phyloP scores from a whole-genome alignment of 2,113 vertebrate species.

The Polypterus bichir region DNA sequence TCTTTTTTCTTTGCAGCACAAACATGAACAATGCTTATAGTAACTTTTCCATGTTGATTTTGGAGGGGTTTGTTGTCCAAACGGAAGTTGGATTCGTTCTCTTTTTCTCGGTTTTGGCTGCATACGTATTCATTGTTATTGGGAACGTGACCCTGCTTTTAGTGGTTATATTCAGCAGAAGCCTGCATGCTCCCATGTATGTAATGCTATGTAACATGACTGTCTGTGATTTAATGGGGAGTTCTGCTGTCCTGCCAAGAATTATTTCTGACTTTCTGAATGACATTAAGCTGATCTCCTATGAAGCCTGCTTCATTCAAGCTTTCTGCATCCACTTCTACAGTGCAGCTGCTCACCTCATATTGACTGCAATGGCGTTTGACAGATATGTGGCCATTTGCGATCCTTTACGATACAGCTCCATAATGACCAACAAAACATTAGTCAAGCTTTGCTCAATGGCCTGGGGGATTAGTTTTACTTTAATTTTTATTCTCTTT shows the following conservation, averaged over 20 bases:
- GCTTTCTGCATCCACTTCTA: conserved; percentile 16
- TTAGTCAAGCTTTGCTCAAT: not conserved
- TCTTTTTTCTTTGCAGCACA: conserved; percentile 2
- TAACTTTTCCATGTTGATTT: not conserved
- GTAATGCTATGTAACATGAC: conserved; percentile 13
- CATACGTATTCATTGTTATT: conserved; percentile 13
- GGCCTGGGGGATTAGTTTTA: conserved; percentile 8
- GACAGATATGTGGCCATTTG: conserved; percentile 21
- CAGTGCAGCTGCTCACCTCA: conserved; percentile 10
- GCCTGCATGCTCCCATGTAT: conserved; percentile 15
- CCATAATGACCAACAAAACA: conserved; percentile 5
- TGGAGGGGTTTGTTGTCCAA: conserved; percentile 13
- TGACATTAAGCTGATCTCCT: conserved; percentile 13
- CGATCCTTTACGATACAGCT: conserved; percentile 8
- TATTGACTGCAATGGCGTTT: conserved; percentile 19
- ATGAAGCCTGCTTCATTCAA: conserved; percentile 14
- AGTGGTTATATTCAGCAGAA: conserved; percentile 7
- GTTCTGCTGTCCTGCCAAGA: conserved; percentile 9
- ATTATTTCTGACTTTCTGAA: conserved; percentile 6
- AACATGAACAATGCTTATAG: conserved; percentile 5
- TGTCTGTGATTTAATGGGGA: conserved; percentile 15
- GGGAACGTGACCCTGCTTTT: conserved; percentile 14
- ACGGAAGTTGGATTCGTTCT: conserved; percentile 1
- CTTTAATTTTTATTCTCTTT: not conserved
- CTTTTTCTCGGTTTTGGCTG: not conserved